Evolutionary conservation across 2,113 vertebrate species (phyloP).

Genomic region (Xiphias gladius): DNA sequence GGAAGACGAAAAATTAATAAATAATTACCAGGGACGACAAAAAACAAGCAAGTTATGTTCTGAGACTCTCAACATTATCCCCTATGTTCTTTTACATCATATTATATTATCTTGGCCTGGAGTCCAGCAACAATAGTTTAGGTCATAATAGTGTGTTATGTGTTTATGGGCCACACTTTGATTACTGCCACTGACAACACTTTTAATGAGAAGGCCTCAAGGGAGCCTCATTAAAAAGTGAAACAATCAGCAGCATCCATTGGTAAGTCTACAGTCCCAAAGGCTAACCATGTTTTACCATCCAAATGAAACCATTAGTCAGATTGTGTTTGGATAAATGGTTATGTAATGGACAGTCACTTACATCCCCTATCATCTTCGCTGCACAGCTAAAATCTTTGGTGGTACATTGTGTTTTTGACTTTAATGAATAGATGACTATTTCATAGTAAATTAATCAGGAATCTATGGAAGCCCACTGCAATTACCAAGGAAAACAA

Average conservation of each 20-base stretch:
- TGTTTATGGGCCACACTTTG: conserved; percentile 49
- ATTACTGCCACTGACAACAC: conserved; percentile 46
- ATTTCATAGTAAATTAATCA: conserved; percentile 10
- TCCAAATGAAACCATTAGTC: conserved; percentile 9
- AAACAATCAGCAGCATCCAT: conserved; percentile 36
- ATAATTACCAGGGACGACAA: conserved; percentile 4
- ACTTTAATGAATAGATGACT: not conserved
- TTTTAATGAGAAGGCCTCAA: conserved; percentile 53
- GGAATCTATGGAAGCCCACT: not conserved
- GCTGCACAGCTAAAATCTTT: not conserved
- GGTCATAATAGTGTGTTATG: conserved; percentile 33
- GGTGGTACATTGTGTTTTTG: not conserved
- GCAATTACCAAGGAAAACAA: too few species aligned
- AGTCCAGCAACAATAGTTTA: conserved; percentile 44
- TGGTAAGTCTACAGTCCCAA: conserved; percentile 11
- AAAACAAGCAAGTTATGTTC: not conserved
- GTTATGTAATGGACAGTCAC: conserved; percentile 23
- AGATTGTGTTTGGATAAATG: conserved; percentile 20
- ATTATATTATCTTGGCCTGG: conserved; percentile 28
- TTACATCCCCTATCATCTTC: conserved; percentile 8
- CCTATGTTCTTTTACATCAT: conserved; percentile 22
- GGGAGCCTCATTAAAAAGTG: conserved; percentile 51
- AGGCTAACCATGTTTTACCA: conserved; percentile 23
- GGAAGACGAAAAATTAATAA: conserved; percentile 31
- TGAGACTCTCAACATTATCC: conserved; percentile 5